Conservation (phyloP, 2,113 vertebrate genomes). For the Zosterops japonicus region DNA sequence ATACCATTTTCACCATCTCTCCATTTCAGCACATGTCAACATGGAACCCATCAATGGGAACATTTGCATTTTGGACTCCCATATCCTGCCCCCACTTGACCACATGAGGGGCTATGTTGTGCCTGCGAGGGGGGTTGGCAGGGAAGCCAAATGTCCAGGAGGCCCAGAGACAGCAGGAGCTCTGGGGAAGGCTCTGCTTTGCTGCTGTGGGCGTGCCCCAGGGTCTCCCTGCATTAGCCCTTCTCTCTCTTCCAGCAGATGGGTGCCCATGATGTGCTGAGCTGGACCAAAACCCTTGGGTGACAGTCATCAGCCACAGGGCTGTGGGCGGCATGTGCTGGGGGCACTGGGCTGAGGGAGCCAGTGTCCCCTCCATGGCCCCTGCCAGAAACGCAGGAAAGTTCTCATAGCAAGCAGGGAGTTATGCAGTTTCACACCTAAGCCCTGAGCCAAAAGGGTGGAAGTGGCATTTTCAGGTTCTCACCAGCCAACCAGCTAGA, state of each 20-base stretch:
- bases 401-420: neutral
- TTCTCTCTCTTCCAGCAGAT: neutral
- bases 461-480: neutral
- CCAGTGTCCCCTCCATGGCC: accelerated
- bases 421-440: accelerated
- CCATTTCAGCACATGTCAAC: neutral
- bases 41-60: neutral
- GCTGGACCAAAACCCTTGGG: accelerated
- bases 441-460: neutral
- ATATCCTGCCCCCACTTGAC: neutral
- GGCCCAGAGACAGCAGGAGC: neutral
- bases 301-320: accelerated
- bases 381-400: neutral
- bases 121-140: accelerated
- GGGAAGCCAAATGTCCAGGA: neutral
- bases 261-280: accelerated
- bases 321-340: accelerated
- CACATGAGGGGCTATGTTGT: accelerated
- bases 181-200: accelerated
- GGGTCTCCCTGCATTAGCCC: neutral
- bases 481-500: neutral
- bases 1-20: neutral
- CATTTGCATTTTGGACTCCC: neutral
- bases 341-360: accelerated
- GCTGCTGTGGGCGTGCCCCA: accelerated